Conservation (phyloP, 2,888 invertebrate genomes). For the Apeira syringaria region DNA sequence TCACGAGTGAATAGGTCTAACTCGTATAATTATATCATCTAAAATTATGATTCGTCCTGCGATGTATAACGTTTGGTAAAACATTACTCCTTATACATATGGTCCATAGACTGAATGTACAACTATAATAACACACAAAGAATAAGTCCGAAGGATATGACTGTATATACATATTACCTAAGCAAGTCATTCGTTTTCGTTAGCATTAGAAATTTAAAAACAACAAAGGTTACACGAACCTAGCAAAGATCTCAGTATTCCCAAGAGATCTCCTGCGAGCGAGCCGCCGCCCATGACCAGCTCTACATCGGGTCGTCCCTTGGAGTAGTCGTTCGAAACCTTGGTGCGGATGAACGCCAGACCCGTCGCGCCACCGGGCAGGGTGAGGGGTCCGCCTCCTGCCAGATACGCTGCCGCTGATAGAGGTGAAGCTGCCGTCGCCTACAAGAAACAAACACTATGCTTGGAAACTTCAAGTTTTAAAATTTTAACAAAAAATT, state of each 20-base stretch:
- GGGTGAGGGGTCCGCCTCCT: conserved; percentile 88
- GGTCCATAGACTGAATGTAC: too few species aligned
- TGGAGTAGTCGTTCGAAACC: conserved; percentile 81
- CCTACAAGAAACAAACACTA: conserved; percentile 36
- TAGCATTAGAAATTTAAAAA: too few species aligned
- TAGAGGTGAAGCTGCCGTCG: conserved; percentile 70
- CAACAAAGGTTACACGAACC: conserved; percentile 60
- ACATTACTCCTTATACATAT: too few species aligned
- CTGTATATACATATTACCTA: too few species aligned
- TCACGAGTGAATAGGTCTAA: too few species aligned
- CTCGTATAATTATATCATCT: too few species aligned
- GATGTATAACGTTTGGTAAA: too few species aligned
- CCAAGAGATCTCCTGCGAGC: conserved; percentile 88
- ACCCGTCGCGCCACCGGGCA: conserved; percentile 91
- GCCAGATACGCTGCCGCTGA: conserved; percentile 85
- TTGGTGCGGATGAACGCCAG: conserved; percentile 89
- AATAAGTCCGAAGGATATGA: too few species aligned
- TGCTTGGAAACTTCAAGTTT: neutral
- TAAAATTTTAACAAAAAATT: too few species aligned
- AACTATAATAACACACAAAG: too few species aligned
- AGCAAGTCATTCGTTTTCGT: too few species aligned
- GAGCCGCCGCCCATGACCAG: conserved; percentile 91
- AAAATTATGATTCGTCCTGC: too few species aligned
- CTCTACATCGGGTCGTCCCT: conserved; percentile 92
- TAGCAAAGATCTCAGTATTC: conserved; percentile 85